Evolutionary conservation across 2,113 vertebrate genomes (phyloP).

Genomic region (Ascaphus truei): DNA sequence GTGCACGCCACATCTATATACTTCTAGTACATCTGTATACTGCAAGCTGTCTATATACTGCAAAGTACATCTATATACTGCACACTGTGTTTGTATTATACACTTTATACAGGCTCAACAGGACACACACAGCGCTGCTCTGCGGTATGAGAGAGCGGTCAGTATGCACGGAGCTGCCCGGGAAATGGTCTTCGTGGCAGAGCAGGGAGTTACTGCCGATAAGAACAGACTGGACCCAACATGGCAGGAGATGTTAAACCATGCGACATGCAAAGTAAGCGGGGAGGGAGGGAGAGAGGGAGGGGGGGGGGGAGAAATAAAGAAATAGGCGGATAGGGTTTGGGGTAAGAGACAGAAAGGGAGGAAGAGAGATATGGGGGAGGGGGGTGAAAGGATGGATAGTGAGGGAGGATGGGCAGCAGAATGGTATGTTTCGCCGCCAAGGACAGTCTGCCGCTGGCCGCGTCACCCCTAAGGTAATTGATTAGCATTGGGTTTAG

Average conservation of each 20-base stretch:
- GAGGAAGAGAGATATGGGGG: too few species aligned
- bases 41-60: too few species aligned
- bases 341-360: not conserved
- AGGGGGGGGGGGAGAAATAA: not conserved
- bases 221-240: slow-evolving; percentile 85
- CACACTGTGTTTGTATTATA: not conserved
- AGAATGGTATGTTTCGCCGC: too few species aligned
- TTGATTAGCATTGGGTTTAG: too few species aligned
- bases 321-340: not conserved
- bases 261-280: slow-evolving; percentile 81
- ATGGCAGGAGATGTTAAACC: slow-evolving; percentile 95
- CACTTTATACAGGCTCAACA: slow-evolving; percentile 73
- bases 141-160: slow-evolving; percentile 82
- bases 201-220: slow-evolving; percentile 84
- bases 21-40: too few species aligned
- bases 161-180: slow-evolving; percentile 88
- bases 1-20: too few species aligned
- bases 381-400: too few species aligned
- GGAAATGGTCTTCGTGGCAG: slow-evolving; percentile 90
- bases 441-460: not conserved
- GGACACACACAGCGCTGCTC: slow-evolving; percentile 84
- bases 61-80: too few species aligned
- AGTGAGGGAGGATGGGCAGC: not conserved
- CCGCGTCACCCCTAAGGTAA: not conserved
- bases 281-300: not conserved